Evolutionary conservation across 92 coral and sea anemone species (phyloP), one percentile per base, ranked within the genome.

Genomic region (Zoanthus solanderi): DNA sequence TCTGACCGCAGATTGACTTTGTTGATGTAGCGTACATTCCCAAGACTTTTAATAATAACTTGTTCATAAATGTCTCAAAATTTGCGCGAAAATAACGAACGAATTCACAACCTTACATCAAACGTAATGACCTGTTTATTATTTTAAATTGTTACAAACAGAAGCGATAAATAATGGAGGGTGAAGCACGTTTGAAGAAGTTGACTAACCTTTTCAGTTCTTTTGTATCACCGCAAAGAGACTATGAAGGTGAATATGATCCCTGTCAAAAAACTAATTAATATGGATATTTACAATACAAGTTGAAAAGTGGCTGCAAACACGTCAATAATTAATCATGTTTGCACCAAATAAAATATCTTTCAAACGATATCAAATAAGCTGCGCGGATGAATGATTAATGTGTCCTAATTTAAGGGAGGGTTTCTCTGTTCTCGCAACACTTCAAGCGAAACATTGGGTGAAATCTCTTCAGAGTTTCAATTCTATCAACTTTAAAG

Each of bases 341-440:
- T 81, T 81, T 81, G 53, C 85, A 29, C 85, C 42, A 81, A 81
- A 81, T 81, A 81, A 81, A 81, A 81, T 81, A 81, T 81, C 76
- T 81, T 81, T 81, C 85, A 81, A 81, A 81, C 85, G 85, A 81
- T 81, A 81, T 81, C 85, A 81, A 81, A 81, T 81, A 81, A 81
- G 85, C 85, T 65, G 85, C 74, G 85, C 63, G 45, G 54, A 81
- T 81, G 44, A 81, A 81, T 81, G 63, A 81, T 81, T 81, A 81
- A 81, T 81, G 74, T 13, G 74, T 31, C 63, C 74, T 65, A 75
- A 81, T 81, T 81, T 81, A 81, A 81, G 85, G 85, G 85, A 81
- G 85, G 85, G 85, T 12, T 65, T 56, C 46, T 54, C 74, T 42
- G 29, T 48, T 65, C 61, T 81, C 63, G 44, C 14, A 66, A 57